Base-by-base conservation (phyloP, 92 coral and sea anemone genomes). In the Pocillopora grandis region DNA sequence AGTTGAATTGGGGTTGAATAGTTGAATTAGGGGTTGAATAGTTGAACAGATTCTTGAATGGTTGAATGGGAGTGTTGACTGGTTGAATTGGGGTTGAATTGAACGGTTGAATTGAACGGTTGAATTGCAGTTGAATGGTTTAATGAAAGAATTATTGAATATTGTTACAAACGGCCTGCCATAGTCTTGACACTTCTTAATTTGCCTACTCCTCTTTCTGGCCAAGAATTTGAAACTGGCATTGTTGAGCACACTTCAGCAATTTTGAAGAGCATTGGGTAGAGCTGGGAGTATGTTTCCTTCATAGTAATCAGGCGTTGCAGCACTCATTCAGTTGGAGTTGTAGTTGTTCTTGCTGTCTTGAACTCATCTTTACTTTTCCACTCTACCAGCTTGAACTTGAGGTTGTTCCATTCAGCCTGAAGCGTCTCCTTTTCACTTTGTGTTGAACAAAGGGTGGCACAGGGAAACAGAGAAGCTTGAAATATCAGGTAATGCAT, bases 371-470 rank as follows among this genome's bases (percentile, higher is more conserved):
- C 84, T 27, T 77, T 73, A 35, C 76, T 23, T 69, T 85, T 85
- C 84, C 88, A 85, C 37, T 79, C 73, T 72, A 68, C 84, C 76
- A 85, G 84, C 78, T 85, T 84, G 78, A 85, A 85, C 66, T 85
- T 85, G n/a, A 79, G 66, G 75, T 79, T 79, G 27, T 65, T 65
- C 63, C 83, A 66, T 74, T 79, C 74, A 79, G 83, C 83, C 31
- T 66, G 75, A 66, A 56, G 63, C 83, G 65, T 79, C 72, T 67
- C 75, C 83, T 79, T 64, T 9, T 79, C 74, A 13, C 66, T 31
- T 80, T 56, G 67, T 80, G 76, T 67, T 69, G 36, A 15, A 78
- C 20, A 70, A 84, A 79, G 52, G 77, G 82, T 67, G 89, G 85
- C 85, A 86, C 84, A 86, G 78, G 33, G 79, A 67, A 56, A 86